Evolutionary conservation across 1,140 invertebrate genomes (phyloP).

Genomic region (Phenacoccus solenopsis): DNA sequence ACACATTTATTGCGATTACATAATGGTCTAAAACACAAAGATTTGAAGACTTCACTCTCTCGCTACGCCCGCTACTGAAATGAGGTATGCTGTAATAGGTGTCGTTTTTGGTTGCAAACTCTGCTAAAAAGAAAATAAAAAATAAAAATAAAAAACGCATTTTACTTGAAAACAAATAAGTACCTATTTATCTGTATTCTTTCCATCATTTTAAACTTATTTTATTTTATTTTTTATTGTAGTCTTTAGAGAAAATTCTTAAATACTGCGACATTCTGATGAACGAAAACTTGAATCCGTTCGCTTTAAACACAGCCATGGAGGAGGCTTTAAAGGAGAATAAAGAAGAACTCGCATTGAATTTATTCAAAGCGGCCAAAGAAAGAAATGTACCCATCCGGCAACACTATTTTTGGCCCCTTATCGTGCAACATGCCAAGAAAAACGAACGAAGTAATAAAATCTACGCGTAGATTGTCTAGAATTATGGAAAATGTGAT

Average conservation of each 20-base stretch:
- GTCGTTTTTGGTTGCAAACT: no score
- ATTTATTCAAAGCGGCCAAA: slow-evolving; percentile 47
- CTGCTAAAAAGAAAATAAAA: no score
- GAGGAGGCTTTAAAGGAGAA: slow-evolving; percentile 44
- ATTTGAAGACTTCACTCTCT: no score
- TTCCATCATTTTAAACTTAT: background rate
- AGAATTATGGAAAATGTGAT: background rate
- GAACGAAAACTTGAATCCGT: slow-evolving; percentile 41
- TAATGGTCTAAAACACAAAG: no score
- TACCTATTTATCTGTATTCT: background rate
- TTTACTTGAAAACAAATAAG: no score
- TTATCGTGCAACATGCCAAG: slow-evolving; percentile 36
- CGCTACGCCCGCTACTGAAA: no score
- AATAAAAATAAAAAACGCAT: no score
- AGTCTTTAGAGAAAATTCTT: slow-evolving; percentile 46
- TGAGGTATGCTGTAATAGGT: no score
- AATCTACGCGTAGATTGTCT: slow-evolving; percentile 19
- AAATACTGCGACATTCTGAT: slow-evolving; percentile 47
- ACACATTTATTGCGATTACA: no score
- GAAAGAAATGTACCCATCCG: slow-evolving; percentile 45
- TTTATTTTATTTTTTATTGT: slow-evolving; percentile 23
- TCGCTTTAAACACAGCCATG: slow-evolving; percentile 46
- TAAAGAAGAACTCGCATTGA: slow-evolving; percentile 40
- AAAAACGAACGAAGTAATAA: no score
- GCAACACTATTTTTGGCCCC: slow-evolving; percentile 72